Conservation (phyloP, 2,113 vertebrate species). For the Macrotis lagotis region DNA sequence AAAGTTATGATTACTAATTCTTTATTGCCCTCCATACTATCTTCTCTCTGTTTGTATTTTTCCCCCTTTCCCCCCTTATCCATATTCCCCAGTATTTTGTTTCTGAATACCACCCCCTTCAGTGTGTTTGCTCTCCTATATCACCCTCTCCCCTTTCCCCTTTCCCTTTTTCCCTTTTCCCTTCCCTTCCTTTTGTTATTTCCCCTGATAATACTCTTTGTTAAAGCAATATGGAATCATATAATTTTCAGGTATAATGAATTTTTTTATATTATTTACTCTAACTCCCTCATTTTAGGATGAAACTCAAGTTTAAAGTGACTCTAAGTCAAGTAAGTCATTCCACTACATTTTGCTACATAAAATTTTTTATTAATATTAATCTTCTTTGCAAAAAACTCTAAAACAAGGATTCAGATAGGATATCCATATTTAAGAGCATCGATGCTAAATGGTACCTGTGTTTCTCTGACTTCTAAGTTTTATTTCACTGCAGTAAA, state of each 20-base stretch:
- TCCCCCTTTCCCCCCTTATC: too few relatives aligned
- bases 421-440: not conserved
- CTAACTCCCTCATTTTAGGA: not conserved
- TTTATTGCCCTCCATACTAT: too few relatives aligned
- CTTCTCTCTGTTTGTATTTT: too few relatives aligned
- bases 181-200: too few relatives aligned
- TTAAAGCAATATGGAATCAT: not conserved
- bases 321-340: not conserved
- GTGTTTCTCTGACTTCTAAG: not conserved
- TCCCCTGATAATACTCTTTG: too few relatives aligned
- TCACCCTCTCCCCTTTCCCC: too few relatives aligned
- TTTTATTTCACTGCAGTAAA: not conserved
- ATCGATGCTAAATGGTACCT: not conserved
- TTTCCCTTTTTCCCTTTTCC: too few relatives aligned
- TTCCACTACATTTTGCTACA: not conserved
- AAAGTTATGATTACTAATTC: too few relatives aligned
- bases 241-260: not conserved
- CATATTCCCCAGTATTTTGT: too few relatives aligned
- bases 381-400: not conserved
- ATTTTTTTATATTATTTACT: not conserved
- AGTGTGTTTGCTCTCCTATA: too few relatives aligned
- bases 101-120: too few relatives aligned
- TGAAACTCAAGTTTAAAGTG: not conserved
- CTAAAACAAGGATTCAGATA: not conserved
- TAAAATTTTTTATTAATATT: not conserved